phyloP scores from a whole-genome alignment of 2,888 invertebrate genomes.

The Meiosimyza decipiens region DNA sequence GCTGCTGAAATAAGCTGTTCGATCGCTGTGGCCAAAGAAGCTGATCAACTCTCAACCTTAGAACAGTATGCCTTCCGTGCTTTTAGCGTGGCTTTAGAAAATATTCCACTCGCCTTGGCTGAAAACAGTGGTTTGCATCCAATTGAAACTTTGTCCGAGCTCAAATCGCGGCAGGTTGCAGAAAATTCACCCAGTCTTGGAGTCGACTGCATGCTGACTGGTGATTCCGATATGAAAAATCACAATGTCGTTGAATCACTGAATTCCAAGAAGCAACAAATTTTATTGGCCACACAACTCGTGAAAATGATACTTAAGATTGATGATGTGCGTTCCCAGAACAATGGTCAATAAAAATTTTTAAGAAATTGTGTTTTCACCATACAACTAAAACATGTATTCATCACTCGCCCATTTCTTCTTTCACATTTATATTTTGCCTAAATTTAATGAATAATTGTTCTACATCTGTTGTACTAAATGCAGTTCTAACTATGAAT shows the following conservation, averaged over 20 bases:
- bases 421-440: slow-evolving; percentile 32
- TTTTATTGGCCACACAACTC: slow-evolving; percentile 94
- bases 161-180: slow-evolving; percentile 88
- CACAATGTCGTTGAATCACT: slow-evolving; percentile 97
- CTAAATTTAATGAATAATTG: background rate
- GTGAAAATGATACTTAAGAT: slow-evolving; percentile 99
- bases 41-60: slow-evolving; percentile 87
- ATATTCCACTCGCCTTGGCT: slow-evolving; percentile 93
- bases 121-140: slow-evolving; percentile 96
- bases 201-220: slow-evolving; percentile 92
- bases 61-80: slow-evolving; percentile 98
- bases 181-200: slow-evolving; percentile 90
- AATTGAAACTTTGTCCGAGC: slow-evolving; percentile 89
- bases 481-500: slow-evolving; percentile 11
- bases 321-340: slow-evolving; percentile 87
- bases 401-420: slow-evolving; percentile 41
- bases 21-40: slow-evolving; percentile 87
- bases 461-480: slow-evolving; percentile 5
- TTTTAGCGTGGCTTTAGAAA: slow-evolving; percentile 95
- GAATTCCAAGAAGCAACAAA: slow-evolving; percentile 96
- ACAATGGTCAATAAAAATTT: slow-evolving; percentile 58
- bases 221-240: slow-evolving; percentile 88
- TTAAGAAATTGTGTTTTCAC: slow-evolving; percentile 47
- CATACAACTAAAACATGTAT: slow-evolving; percentile 13
- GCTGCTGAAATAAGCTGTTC: slow-evolving; percentile 96